Conservation (phyloP, 2,797 vertebrate species). For the Squalus acanthias region DNA sequence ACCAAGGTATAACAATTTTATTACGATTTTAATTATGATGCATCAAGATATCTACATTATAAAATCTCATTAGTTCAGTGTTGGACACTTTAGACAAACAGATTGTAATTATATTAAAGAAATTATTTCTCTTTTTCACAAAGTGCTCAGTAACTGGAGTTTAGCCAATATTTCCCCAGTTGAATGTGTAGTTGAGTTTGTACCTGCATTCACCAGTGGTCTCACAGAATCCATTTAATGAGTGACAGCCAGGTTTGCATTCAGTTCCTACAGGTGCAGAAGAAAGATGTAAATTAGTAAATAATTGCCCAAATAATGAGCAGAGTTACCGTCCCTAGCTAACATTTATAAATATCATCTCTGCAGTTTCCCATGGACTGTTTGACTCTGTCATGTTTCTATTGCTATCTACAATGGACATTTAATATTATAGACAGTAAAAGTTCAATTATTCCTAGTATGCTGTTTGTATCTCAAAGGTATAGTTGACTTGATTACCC, state of each 20-base stretch:
- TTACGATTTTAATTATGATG: background rate
- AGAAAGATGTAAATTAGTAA: conserved; percentile 5
- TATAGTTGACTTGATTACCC: background rate
- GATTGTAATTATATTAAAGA: background rate
- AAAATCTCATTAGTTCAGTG: background rate
- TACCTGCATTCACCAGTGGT: conserved; percentile 84
- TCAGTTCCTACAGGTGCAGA: conserved; percentile 58
- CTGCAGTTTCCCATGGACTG: background rate
- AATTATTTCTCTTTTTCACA: background rate
- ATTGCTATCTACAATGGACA: background rate
- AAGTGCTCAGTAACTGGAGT: background rate
- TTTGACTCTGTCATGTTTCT: background rate
- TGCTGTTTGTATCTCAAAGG: background rate
- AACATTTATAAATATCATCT: background rate
- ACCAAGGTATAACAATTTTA: background rate
- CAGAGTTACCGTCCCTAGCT: background rate
- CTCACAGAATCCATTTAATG: conserved; percentile 78
- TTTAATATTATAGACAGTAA: background rate
- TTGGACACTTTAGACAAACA: background rate
- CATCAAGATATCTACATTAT: too few relatives aligned
- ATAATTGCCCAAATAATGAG: background rate
- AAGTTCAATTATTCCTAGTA: background rate
- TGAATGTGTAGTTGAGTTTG: background rate
- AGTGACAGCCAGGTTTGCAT: conserved; percentile 72
- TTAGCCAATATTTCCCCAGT: background rate